A percentile compares a stretch with the other conserved stretches of the same genome.
Conservation (phyloP, 2,113 vertebrate genomes). For the Hyperopisus bebe region DNA sequence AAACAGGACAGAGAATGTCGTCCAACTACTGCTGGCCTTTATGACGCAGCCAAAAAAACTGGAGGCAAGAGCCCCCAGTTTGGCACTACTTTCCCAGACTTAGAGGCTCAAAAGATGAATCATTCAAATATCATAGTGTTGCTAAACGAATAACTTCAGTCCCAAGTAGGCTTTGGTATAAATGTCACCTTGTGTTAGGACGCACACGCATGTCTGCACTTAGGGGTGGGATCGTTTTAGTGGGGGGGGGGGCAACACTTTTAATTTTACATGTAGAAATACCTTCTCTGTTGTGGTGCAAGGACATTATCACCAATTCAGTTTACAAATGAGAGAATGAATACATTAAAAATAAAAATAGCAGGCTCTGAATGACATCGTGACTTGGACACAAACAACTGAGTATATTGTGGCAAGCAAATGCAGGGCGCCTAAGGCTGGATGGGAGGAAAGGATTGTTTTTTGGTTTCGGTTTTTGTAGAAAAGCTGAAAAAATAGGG, state of each 20-base stretch:
- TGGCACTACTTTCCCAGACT: not conserved
- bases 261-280: not conserved
- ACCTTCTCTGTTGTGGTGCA: not conserved
- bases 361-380: not conserved
- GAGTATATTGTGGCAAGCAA: not conserved
- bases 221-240: not conserved
- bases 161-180: not conserved
- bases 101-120: constrained; percentile 10
- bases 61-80: not conserved
- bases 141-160: not conserved
- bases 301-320: not conserved
- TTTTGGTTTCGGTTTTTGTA: not conserved
- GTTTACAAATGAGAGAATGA: not conserved
- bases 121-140: not conserved
- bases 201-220: not conserved
- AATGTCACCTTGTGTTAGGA: constrained; percentile 17
- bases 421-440: not conserved
- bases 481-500: not conserved
- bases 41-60: not conserved
- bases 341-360: not conserved
- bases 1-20: not conserved
- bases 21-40: not conserved
- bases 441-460: not conserved
- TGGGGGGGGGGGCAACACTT: not conserved
- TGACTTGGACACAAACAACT: not conserved